A percentile compares a stretch with the other conserved stretches of the same genome.
Conservation (phyloP, 2,113 vertebrate genomes). For the Melanerpes formicivorus region DNA sequence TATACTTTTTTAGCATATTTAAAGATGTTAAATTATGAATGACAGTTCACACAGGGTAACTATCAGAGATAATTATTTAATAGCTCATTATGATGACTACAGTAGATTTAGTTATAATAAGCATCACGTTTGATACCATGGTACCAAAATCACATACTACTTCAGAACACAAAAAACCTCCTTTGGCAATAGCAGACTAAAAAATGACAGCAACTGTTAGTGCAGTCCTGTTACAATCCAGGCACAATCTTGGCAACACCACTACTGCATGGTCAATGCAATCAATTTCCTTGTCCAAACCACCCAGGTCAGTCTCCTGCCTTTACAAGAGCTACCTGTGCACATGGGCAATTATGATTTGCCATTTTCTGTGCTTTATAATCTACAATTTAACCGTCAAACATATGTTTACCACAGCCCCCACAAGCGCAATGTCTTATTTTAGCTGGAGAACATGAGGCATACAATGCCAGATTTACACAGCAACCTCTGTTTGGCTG, state of each 20-base stretch:
- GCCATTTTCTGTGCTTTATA: neutral
- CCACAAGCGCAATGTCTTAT: neutral
- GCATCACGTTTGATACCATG: neutral
- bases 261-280: neutral
- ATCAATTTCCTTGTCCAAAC: neutral
- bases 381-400: neutral
- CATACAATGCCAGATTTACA: neutral
- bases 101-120: neutral
- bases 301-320: neutral
- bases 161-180: neutral
- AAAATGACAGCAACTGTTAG: neutral
- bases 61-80: constrained; percentile 31
- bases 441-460: neutral
- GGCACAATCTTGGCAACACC: neutral
- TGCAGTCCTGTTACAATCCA: neutral
- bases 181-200: neutral
- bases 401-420: neutral
- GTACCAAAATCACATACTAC: neutral
- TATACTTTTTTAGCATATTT: constrained; percentile 21
- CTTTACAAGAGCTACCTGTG: neutral
- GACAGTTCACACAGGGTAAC: neutral
- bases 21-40: constrained; percentile 40
- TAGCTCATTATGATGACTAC: constrained; percentile 17
- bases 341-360: neutral
- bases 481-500: neutral